Evolutionary conservation across 92 coral and sea anemone genomes (phyloP), one percentile per base, ranked within the genome.

Genomic region (Zoanthus solanderi): DNA sequence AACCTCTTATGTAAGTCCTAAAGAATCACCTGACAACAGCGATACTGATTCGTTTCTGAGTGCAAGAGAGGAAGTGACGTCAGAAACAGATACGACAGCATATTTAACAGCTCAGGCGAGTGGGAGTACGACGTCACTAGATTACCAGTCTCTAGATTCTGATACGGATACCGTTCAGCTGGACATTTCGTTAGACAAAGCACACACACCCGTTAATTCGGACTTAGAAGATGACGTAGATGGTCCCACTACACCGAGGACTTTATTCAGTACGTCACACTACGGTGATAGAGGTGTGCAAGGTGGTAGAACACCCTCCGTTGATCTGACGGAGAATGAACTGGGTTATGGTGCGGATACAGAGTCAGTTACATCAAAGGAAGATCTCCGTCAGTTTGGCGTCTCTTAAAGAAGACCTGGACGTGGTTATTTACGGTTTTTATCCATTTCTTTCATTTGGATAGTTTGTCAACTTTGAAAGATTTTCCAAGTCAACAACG

Each of bases 31-130:
- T 5, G 85, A 81, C 32, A 98, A 95, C 72, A 96, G 98, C 71
- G 98, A 92, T 31, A 72, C 91, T 18, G 98, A 94, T 71, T 90
- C 98, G 30, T 97, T 92, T 87, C 82, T 92, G 81, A 97, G 99
- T 53, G 98, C 99, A 0, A 87, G 89, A 37, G 99, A 97, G n/a
- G 98, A 97, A 46, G 82, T 88, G 42, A 92, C 93, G 67, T 95
- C 98, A 15, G 98, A 95, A 78, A 93, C 94, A 12, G 98, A 95
- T 75, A 82, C 94, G 17, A 92, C 95, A 0, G 93, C 93, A 28
- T 93, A 93, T 84, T 74, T 93, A 71, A 93, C 98, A 60, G 98
- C 98, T 9, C 89, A 67, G 23, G 87, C 88, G 0, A 90, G 93
- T 78, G 85, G 85, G 44, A 87, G 93, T 71, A 93, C 94, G 34